Percentiles rank a stretch among this genome's conserved stretches.
Evolutionary conservation across 2,113 vertebrate genomes (phyloP).

Genomic region (Notechis scutatus): DNA sequence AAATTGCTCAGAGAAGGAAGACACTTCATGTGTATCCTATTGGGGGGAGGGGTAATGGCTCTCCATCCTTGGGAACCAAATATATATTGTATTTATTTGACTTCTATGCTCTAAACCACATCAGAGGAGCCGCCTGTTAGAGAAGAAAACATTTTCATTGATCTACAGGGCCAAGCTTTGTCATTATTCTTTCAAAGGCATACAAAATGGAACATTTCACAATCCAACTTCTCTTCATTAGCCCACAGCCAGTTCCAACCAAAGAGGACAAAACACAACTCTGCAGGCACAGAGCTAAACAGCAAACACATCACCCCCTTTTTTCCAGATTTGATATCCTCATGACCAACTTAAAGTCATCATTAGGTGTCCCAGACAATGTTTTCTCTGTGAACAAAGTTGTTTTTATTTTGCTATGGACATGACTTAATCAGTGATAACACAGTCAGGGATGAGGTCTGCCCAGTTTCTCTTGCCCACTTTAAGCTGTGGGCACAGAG

Average conservation of each 20-base stretch:
- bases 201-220: slow-evolving; percentile 27
- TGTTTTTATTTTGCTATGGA: not conserved
- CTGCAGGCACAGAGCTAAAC: not conserved
- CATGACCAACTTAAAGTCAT: not conserved
- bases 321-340: not conserved
- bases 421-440: not conserved
- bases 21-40: not conserved
- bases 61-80: not conserved
- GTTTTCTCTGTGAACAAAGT: not conserved
- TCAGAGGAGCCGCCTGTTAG: not conserved
- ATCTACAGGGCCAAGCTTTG: not conserved
- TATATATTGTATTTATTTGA: not conserved
- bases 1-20: not conserved
- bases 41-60: not conserved
- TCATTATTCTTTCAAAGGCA: slow-evolving; percentile 29
- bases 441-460: not conserved
- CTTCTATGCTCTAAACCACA: not conserved
- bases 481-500: not conserved
- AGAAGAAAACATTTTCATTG: not conserved
- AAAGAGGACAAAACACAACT: not conserved
- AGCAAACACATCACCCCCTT: not conserved
- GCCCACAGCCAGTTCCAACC: slow-evolving; percentile 34
- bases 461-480: not conserved
- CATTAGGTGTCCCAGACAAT: not conserved
- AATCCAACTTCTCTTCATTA: slow-evolving; percentile 43